phyloP scores from a whole-genome alignment of 2,888 invertebrate genomes.

The Melanotus villosus region DNA sequence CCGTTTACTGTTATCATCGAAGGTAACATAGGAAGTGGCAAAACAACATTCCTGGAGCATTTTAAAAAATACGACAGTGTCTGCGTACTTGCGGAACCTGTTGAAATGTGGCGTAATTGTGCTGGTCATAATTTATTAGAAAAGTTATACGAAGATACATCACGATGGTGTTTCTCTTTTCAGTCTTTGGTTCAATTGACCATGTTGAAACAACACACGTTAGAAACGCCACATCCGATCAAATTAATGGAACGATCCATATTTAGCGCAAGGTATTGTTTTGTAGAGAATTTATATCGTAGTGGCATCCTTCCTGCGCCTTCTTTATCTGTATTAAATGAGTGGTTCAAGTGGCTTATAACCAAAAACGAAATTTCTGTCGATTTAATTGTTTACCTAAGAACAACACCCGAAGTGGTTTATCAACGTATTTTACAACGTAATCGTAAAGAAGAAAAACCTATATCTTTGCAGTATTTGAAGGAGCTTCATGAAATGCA shows the following conservation, averaged over 20 bases:
- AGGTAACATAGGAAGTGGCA: slow-evolving; percentile 93
- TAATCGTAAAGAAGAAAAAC: slow-evolving; percentile 80
- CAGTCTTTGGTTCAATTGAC: slow-evolving; percentile 89
- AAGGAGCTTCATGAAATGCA: slow-evolving; percentile 79
- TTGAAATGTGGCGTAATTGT: slow-evolving; percentile 87
- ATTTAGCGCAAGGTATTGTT: slow-evolving; percentile 75
- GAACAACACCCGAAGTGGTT: slow-evolving; percentile 80
- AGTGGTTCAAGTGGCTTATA: slow-evolving; percentile 83
- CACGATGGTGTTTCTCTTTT: slow-evolving; percentile 83
- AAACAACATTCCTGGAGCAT: slow-evolving; percentile 88
- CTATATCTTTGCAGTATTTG: slow-evolving; percentile 80
- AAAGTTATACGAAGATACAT: slow-evolving; percentile 82
- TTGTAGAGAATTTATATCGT: slow-evolving; percentile 80
- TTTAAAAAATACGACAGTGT: slow-evolving; percentile 82
- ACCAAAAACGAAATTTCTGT: slow-evolving; percentile 76
- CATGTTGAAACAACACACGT: slow-evolving; percentile 81
- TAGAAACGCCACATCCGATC: slow-evolving; percentile 67
- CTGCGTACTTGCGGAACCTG: slow-evolving; percentile 77
- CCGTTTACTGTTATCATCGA: slow-evolving; percentile 89
- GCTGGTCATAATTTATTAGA: slow-evolving; percentile 82
- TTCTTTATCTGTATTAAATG: slow-evolving; percentile 78
- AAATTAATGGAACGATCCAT: slow-evolving; percentile 79
- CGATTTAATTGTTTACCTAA: slow-evolving; percentile 86
- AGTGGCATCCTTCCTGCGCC: slow-evolving; percentile 76
- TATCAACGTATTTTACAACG: slow-evolving; percentile 79